phyloP scores from a whole-genome alignment of 37 sponge, comb jelly and placozoan genomes.

The Beroe forskalii region DNA sequence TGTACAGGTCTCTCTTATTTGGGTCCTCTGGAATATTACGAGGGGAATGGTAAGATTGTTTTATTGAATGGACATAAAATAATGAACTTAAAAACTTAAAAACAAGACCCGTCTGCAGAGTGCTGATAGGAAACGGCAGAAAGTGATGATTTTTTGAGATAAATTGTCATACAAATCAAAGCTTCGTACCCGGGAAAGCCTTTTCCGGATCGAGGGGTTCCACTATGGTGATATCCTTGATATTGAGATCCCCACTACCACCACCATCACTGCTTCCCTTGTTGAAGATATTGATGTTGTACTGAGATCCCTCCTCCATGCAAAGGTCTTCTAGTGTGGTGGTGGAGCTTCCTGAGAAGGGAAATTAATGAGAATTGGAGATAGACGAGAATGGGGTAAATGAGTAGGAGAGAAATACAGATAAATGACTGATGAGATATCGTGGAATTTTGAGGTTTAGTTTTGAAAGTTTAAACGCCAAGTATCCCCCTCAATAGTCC shows the following conservation, averaged over 20 bases:
- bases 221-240: background rate
- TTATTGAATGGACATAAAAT: no score
- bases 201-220: conserved; percentile 8
- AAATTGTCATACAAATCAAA: no score
- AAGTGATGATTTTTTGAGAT: no score
- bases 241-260: background rate
- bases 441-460: no score
- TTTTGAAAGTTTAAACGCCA: no score
- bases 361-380: background rate
- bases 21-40: conserved; percentile 56
- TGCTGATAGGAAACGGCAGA: no score
- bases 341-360: background rate
- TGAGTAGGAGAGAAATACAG: no score
- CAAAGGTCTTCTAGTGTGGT: conserved; percentile 20
- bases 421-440: no score
- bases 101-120: no score
- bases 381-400: background rate
- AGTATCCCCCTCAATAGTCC: no score
- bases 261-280: background rate
- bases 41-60: no score
- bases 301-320: conserved; percentile 57
- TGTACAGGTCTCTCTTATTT: background rate
- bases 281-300: background rate
- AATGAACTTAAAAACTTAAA: no score
- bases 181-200: conserved; percentile 21